phyloP scores from a whole-genome alignment of 2,797 vertebrate genomes.

The Mus minutoides region DNA sequence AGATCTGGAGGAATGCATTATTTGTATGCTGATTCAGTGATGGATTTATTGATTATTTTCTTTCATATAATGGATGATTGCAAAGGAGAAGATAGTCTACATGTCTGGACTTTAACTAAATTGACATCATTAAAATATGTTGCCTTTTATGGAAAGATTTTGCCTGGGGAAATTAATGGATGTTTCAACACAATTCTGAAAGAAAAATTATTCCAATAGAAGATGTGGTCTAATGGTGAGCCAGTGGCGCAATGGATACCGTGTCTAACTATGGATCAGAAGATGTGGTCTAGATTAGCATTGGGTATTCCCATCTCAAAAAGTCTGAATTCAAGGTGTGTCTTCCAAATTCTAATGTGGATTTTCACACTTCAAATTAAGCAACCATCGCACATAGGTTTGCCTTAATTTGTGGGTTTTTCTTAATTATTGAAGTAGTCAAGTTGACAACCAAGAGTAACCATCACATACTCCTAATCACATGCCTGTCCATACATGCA shows the following conservation, averaged over 20 bases:
- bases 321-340: background rate
- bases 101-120: background rate
- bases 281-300: background rate
- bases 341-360: background rate
- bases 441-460: background rate
- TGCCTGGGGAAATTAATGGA: background rate
- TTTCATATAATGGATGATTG: slow-evolving; percentile 32
- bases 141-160: slow-evolving; percentile 19
- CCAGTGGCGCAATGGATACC: no score
- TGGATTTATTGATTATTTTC: background rate
- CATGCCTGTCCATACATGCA: background rate
- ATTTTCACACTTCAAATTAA: background rate
- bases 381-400: background rate
- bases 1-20: background rate
- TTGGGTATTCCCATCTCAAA: no score
- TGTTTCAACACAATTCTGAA: background rate
- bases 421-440: background rate
- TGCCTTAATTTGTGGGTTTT: background rate
- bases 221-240: accelerated
- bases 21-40: background rate
- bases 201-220: background rate
- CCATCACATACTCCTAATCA: background rate
- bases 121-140: slow-evolving; percentile 14
- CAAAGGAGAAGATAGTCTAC: background rate
- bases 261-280: no score